A percentile compares a stretch with the other conserved stretches of the same genome.
These are phyloP conservation scores for Tachysurus fulvidraco DNA, from an alignment of 2,113 vertebrate genomes.

Conservation along the genomic window DNA sequence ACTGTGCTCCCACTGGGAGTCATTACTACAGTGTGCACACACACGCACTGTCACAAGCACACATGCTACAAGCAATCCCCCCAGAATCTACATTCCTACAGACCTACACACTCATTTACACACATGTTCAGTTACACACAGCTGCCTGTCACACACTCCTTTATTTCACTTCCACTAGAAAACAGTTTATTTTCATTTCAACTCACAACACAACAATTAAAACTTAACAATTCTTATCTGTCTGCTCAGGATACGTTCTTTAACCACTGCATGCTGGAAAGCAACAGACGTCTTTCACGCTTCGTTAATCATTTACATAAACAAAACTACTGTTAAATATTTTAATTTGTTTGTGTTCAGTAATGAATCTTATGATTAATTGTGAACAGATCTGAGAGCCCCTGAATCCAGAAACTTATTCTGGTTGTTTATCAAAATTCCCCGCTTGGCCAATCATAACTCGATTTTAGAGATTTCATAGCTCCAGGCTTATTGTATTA, in stretches of 20 bases:
- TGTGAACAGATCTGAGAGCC: constrained; percentile 4
- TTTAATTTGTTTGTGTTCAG: not conserved
- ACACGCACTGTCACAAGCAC: constrained; percentile 33
- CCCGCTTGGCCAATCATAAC: constrained; percentile 18
- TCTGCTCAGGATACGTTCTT: not conserved
- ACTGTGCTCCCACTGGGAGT: constrained; percentile 71
- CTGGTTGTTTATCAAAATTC: not conserved
- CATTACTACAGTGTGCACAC: constrained; percentile 68
- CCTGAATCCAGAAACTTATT: constrained; percentile 16
- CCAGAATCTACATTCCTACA: constrained; percentile 24
- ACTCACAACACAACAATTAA: not conserved
- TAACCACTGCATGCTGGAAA: not conserved
- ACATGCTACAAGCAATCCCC: constrained; percentile 53
- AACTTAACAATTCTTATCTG: not conserved
- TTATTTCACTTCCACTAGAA: not conserved
- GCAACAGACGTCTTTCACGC: not conserved
- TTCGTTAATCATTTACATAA: constrained; percentile 6
- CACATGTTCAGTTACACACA: constrained; percentile 4
- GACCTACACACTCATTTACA: constrained; percentile 16
- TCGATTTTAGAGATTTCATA: constrained; percentile 6
- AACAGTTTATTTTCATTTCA: not conserved
- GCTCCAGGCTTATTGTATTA: constrained; percentile 16
- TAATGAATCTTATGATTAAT: constrained; percentile 18
- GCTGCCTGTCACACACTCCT: not conserved
- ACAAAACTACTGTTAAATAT: constrained; percentile 1